phyloP scores from a whole-genome alignment of 1,140 invertebrate species.

The Dendroctonus ponderosae region DNA sequence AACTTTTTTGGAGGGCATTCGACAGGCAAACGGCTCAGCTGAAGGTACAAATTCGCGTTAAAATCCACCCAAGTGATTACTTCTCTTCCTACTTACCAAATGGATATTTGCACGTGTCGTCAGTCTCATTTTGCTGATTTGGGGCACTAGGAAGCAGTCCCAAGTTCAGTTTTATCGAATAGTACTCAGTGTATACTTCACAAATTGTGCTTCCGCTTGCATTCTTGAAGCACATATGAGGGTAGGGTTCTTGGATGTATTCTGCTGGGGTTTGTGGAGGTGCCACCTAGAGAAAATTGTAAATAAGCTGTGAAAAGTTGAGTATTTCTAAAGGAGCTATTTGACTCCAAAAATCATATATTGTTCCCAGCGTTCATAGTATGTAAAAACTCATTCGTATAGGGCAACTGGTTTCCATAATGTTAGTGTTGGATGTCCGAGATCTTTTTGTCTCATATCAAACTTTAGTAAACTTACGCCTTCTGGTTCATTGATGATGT shows the following conservation, averaged over 20 bases:
- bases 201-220: conserved; percentile 53
- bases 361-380: background rate
- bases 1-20: conserved; percentile 53
- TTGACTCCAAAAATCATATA: no score
- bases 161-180: conserved; percentile 55
- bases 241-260: conserved; percentile 49
- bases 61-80: background rate
- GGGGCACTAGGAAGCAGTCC: conserved; percentile 52
- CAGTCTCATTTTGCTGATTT: conserved; percentile 49
- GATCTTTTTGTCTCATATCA: no score
- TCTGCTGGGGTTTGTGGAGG: conserved; percentile 10
- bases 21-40: conserved; percentile 58
- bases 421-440: no score
- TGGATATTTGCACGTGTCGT: conserved; percentile 49
- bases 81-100: conserved; percentile 37
- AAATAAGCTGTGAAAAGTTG: conserved; percentile 5
- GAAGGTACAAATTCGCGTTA: conserved; percentile 21
- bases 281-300: conserved; percentile 6
- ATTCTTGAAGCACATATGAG: conserved; percentile 62
- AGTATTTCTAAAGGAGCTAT: no score
- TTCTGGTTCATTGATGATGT: conserved; percentile 27
- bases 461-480: conserved; percentile 15
- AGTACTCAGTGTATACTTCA: conserved; percentile 61
- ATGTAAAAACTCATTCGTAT: background rate
- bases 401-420: background rate